phyloP scores from a whole-genome alignment of 2,797 vertebrate genomes.

The Forpus xanthops region DNA sequence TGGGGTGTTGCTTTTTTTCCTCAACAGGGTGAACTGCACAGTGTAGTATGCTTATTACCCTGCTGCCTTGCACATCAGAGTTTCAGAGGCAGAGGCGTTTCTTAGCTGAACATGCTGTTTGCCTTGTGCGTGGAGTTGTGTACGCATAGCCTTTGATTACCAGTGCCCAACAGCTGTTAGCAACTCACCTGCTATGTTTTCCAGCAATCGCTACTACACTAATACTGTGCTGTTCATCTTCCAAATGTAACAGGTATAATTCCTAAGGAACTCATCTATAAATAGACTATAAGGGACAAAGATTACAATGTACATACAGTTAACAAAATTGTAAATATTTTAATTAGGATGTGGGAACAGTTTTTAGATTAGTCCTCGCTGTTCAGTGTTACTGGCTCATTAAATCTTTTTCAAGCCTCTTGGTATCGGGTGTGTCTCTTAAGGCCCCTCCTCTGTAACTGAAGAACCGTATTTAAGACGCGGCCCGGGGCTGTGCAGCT shows the following conservation, averaged over 20 bases:
- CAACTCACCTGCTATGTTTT: neutral
- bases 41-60: neutral
- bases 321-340: slow-evolving; percentile 50
- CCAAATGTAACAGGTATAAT: neutral
- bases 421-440: slow-evolving; percentile 38
- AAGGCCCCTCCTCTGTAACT: neutral
- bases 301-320: neutral
- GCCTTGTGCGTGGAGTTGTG: neutral
- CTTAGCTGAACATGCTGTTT: neutral
- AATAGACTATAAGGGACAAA: neutral
- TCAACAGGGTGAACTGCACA: neutral
- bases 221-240: neutral
- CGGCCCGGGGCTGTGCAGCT: accelerated
- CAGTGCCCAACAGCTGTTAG: neutral
- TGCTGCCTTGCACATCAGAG: neutral
- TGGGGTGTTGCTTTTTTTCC: neutral
- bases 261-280: slow-evolving; percentile 53
- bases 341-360: slow-evolving; percentile 21
- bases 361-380: slow-evolving; percentile 37
- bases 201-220: neutral
- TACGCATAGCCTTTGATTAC: neutral
- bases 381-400: slow-evolving; percentile 35
- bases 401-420: slow-evolving; percentile 62
- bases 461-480: accelerated
- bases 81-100: neutral